Evolutionary conservation across 2,888 invertebrate species (phyloP).

Genomic region (Eristalis intricaria): DNA sequence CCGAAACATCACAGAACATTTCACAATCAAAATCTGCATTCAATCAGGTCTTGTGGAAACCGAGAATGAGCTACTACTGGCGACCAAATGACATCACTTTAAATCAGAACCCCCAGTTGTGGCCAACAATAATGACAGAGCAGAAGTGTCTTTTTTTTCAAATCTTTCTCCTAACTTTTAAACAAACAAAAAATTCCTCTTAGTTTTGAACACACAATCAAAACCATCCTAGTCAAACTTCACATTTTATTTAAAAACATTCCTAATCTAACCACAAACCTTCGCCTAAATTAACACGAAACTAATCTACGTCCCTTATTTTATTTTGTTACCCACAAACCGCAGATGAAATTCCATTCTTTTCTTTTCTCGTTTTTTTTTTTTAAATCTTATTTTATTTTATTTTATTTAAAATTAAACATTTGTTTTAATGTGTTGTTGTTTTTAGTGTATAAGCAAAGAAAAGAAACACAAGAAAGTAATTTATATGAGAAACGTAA

Average conservation of each 20-base stretch:
- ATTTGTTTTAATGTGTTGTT: conserved; percentile 67
- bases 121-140: not conserved
- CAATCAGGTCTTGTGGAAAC: too few relatives aligned
- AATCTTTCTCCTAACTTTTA: not conserved
- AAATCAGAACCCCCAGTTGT: too few relatives aligned
- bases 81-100: too few relatives aligned
- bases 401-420: conserved; percentile 30
- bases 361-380: conserved; percentile 9
- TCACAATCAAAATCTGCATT: too few relatives aligned
- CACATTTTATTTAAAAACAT: conserved; percentile 45
- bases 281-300: not conserved
- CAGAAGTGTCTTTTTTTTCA: not conserved
- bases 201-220: conserved; percentile 4
- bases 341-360: conserved; percentile 38
- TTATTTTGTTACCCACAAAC: not conserved
- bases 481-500: conserved; percentile 55
- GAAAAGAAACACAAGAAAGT: conserved; percentile 23
- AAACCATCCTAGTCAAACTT: conserved; percentile 49
- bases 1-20: not conserved
- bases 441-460: conserved; percentile 65
- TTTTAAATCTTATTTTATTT: conserved; percentile 31
- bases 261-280: conserved; percentile 18
- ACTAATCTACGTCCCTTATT: not conserved
- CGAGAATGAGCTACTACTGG: too few relatives aligned
- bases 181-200: not conserved